Evolutionary conservation across 2,797 vertebrate genomes (phyloP), one percentile per base, ranked within the genome.

Genomic region (Silurus aristotelis): DNA sequence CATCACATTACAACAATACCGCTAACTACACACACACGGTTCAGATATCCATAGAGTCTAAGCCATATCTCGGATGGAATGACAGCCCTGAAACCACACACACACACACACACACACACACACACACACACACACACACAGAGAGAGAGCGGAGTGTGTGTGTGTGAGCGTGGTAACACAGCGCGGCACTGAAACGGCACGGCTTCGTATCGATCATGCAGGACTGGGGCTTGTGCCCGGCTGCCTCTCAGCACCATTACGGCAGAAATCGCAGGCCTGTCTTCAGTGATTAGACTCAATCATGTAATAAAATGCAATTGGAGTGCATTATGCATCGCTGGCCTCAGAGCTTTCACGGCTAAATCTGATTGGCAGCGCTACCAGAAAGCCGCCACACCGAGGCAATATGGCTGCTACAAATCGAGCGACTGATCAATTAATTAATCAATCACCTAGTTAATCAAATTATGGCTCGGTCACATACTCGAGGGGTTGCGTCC

Each of bases 281-380:
- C 85, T 83, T 83, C 82, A 75, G 78, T 83, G 80, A 85, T 81
- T 76, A 77, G 84, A 71, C 82, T 85, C 84, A 79, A 76, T 83
- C 80, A 56, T 64, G 84, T 89, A 85, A 85, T 85, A 85, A 87
- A 88, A 88, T 80, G 82, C 79, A 78, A 78, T 83, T 75, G 75
- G 72, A 89, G 84, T 80, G 68, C 84, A 87, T 87, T 83, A 87
- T 75, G 63, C 66, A 82, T 61, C 52, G 1, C 60, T 55, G 46
- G 84, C 80, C 25, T 68, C 43, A 66, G 75, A 77, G 84, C 75
- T 80, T 82, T 86, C 66, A 76, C 58, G 56, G 82, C 63, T 79
- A 84, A 78, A 83, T 67, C 80, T 27, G 79, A 79, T 77, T 73
- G 83, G 76, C 80, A 73, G 46, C n/a, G 6, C 75, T 38, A 75